Conservation (phyloP, 2,797 vertebrate species). For the Gastrophryne carolinensis region DNA sequence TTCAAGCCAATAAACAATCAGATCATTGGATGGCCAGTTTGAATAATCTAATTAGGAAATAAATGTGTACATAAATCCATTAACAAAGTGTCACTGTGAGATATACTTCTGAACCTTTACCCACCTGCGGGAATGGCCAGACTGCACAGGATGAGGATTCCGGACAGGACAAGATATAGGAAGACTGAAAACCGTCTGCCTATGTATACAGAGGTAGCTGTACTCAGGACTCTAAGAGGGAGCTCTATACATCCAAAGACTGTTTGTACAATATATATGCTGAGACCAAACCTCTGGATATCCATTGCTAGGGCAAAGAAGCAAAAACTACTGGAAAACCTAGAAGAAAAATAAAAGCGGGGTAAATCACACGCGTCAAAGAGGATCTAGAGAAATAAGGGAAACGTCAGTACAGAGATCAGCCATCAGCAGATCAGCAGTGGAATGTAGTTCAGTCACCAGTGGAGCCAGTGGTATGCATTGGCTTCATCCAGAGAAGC, state of each 20-base stretch:
- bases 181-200: conserved; percentile 70
- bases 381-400: background rate
- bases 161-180: conserved; percentile 67
- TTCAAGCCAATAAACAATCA: too few species aligned
- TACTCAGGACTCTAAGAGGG: conserved; percentile 69
- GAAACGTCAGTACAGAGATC: too few species aligned
- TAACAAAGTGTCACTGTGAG: too few species aligned
- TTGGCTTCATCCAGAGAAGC: too few species aligned
- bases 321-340: conserved; percentile 77
- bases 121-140: conserved; percentile 72
- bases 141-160: conserved; percentile 69
- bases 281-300: conserved; percentile 77
- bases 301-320: conserved; percentile 80
- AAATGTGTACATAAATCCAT: too few species aligned
- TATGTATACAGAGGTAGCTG: conserved; percentile 63
- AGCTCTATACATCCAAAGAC: conserved; percentile 74
- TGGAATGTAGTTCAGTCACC: too few species aligned
- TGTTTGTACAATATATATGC: conserved; percentile 75
- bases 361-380: background rate
- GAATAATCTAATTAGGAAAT: too few species aligned
- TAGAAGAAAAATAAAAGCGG: conserved; percentile 44
- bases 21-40: too few species aligned
- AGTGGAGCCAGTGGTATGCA: too few species aligned
- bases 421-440: too few species aligned
- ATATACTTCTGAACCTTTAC: too few species aligned